Evolutionary conservation across 1,140 invertebrate genomes (phyloP).

Genomic region (Neocloeon triangulifer): DNA sequence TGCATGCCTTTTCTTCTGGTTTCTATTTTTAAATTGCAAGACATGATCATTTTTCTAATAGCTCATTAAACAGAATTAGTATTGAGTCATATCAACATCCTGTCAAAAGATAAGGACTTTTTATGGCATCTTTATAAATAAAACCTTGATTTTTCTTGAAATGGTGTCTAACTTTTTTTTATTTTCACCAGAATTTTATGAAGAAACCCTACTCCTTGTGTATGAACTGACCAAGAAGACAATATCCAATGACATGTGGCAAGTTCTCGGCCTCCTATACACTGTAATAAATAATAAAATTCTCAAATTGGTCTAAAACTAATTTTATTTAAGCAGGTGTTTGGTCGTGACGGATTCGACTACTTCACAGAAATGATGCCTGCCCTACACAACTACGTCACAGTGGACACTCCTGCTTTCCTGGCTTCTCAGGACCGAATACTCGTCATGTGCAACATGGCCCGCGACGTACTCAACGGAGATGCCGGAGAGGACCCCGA

Average conservation of each 20-base stretch:
- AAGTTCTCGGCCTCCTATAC: constrained; percentile 75
- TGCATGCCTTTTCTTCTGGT: background rate
- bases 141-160: constrained; percentile 3
- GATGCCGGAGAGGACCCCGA: constrained; percentile 87
- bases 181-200: constrained; percentile 67
- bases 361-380: constrained; percentile 99
- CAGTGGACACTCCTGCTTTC: constrained; percentile 83
- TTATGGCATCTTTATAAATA: too few species aligned
- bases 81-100: too few species aligned
- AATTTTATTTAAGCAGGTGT: constrained; percentile 41
- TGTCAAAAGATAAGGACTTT: too few species aligned
- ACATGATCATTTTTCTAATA: too few species aligned
- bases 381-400: constrained; percentile 91
- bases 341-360: constrained; percentile 83
- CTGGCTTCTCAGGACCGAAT: constrained; percentile 74
- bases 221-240: constrained; percentile 74
- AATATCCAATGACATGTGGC: constrained; percentile 90
- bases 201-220: constrained; percentile 82
- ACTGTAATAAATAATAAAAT: constrained; percentile 19
- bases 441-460: constrained; percentile 88
- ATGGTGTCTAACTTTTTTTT: constrained; percentile 6
- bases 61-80: too few species aligned
- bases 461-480: constrained; percentile 48
- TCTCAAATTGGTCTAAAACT: too few species aligned
- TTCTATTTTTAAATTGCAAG: background rate